These are phyloP conservation scores for Tubulanus polymorphus DNA, from an alignment of 2,888 invertebrate species.

Conservation along the genomic window DNA sequence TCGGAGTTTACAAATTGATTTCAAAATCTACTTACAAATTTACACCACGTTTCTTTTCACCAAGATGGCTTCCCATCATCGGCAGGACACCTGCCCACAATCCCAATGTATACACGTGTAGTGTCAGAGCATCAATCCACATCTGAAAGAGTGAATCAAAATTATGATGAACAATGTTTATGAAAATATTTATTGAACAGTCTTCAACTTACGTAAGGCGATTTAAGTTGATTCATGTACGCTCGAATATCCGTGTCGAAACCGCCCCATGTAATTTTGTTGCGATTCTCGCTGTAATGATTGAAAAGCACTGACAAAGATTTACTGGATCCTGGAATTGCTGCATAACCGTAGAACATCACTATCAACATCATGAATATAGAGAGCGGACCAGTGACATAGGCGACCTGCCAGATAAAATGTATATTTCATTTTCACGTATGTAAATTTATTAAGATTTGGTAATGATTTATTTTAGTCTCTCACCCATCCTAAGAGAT, in stretches of 20 bases:
- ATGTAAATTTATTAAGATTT: neutral
- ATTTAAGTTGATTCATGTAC: no score
- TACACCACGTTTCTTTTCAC: conserved; percentile 35
- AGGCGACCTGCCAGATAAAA: conserved; percentile 26
- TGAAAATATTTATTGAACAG: no score
- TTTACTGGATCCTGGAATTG: conserved; percentile 27
- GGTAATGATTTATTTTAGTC: no score
- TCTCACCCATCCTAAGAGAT: conserved; percentile 36
- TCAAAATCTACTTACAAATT: conserved; percentile 32
- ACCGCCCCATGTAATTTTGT: no score
- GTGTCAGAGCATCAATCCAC: conserved; percentile 40
- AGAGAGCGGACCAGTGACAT: conserved; percentile 28
- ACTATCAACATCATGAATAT: conserved; percentile 25
- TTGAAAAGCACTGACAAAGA: no score
- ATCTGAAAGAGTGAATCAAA: conserved; percentile 27
- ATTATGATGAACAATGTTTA: no score
- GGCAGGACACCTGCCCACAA: conserved; percentile 43
- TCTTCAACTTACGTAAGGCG: no score
- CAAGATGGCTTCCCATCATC: conserved; percentile 35
- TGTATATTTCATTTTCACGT: no score
- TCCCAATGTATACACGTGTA: conserved; percentile 39
- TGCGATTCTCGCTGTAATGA: no score
- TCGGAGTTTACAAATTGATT: neutral
- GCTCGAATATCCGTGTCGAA: no score
- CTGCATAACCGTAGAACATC: conserved; percentile 32